Base-by-base conservation (phyloP, 2,888 invertebrate species). In the Sericinus montela region DNA sequence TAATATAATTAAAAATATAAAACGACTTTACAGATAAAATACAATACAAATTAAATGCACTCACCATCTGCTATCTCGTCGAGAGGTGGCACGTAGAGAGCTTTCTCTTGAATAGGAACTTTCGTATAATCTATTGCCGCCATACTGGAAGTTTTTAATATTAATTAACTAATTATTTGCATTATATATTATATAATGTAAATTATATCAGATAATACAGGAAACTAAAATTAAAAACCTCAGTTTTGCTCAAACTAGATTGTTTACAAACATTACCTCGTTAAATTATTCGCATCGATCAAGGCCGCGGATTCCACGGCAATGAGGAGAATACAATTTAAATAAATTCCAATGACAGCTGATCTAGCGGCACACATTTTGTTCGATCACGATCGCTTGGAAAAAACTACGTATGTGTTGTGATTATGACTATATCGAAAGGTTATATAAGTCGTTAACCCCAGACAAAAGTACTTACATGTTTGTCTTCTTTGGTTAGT, bases 61-160 rank as follows among this genome's bases (percentile, higher is more conserved):
- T 80, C 75, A 93, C 93, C 92, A 62, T 90, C 77, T 43, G 91
- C 91, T n/a, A 94, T 71, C 73, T 94, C 94, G 32, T 91, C 83
- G 30, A 94, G 74, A 0, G 91, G 72, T 10, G 94, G 94, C 48
- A 84, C 82, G 69, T 89, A 73, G 23, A 93, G 78, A n/a, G 85
- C 60, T 69, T 92, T 92, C 67, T 91, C 91, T 64, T 87, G 85
- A 54, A 89, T 82, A 1, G 81, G 69, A 52, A 91, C 75, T 41
- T 67, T 65, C 6, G 58, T 51, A 55, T 73, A 87, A 53, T 85
- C 83, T n/a, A 86, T 57, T 0, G 81, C 71, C 48, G 79, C 57
- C 87, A 87, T 87, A 54, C 81, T 84, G 65, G n/a, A 45, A 49
- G n/a, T 19, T 41, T 14, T 7, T 23, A 25, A 7, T 8, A 25